phyloP scores from a whole-genome alignment of 2,113 vertebrate species.

The Platycercus adscitus region DNA sequence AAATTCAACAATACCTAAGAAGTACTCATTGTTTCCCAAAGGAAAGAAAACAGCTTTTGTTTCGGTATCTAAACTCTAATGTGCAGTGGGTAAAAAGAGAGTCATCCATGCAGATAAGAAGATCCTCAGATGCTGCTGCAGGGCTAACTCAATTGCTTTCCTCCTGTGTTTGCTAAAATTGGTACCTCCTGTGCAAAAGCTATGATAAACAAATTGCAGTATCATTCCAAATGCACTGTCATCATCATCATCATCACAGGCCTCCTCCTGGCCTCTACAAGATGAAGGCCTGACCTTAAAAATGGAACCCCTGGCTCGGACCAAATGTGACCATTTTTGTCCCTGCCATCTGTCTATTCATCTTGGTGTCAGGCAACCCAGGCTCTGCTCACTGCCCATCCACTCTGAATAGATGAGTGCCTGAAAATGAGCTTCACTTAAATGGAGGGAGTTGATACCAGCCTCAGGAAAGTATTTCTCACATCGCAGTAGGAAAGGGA shows the following conservation, averaged over 20 bases:
- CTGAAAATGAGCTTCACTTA: constrained; percentile 21
- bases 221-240: constrained; percentile 35
- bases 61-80: not conserved
- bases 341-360: constrained; percentile 47
- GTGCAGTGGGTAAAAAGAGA: not conserved
- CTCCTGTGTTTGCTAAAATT: constrained; percentile 52
- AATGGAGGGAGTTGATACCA: not conserved
- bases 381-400: constrained; percentile 2
- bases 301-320: constrained; percentile 32
- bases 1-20: not conserved
- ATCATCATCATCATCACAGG: constrained; percentile 51
- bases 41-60: not conserved
- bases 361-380: constrained; percentile 18
- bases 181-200: constrained; percentile 48
- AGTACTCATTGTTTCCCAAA: not conserved
- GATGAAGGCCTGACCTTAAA: constrained; percentile 57
- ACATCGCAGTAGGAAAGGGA: constrained; percentile 12
- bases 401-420: not conserved
- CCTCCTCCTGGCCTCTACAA: constrained; percentile 36
- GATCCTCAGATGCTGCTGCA: constrained; percentile 44
- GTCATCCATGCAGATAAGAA: constrained; percentile 47
- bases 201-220: constrained; percentile 35
- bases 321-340: constrained; percentile 43
- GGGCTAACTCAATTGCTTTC: constrained; percentile 52
- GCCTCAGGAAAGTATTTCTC: constrained; percentile 8